phyloP scores from a whole-genome alignment of 2,113 vertebrate genomes.

The Struthidea cinerea region DNA sequence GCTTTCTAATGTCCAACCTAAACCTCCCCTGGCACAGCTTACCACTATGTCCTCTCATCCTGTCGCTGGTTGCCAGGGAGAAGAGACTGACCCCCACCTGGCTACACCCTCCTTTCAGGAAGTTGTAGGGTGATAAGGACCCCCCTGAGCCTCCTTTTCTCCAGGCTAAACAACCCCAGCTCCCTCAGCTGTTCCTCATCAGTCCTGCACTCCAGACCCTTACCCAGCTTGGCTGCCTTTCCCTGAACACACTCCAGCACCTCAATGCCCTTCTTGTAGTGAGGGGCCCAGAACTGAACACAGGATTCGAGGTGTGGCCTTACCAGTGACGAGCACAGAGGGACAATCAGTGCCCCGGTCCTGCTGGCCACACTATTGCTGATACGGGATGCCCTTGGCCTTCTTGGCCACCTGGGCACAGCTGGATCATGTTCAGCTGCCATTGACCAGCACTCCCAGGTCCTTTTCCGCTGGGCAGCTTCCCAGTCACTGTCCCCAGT shows the following conservation, averaged over 20 bases:
- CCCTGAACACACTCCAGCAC: rapidly evolving
- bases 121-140: not conserved
- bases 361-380: rapidly evolving
- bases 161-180: not conserved
- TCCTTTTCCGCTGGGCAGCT: not conserved
- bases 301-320: rapidly evolving
- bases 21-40: not conserved
- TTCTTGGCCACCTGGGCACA: not conserved
- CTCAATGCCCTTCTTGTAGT: rapidly evolving
- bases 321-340: rapidly evolving
- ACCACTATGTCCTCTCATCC: too few species aligned
- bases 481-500: not conserved
- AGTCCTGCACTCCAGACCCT: not conserved
- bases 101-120: too few species aligned
- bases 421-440: not conserved
- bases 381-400: rapidly evolving
- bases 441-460: rapidly evolving
- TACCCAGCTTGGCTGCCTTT: rapidly evolving
- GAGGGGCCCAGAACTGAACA: not conserved
- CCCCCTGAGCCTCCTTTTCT: not conserved
- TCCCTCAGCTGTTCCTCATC: not conserved
- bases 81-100: not conserved
- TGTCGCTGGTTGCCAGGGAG: not conserved
- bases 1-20: not conserved
- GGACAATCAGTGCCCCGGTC: rapidly evolving